Base-by-base conservation (phyloP, 2,888 invertebrate species). In the Tricholauxania praeusta region DNA sequence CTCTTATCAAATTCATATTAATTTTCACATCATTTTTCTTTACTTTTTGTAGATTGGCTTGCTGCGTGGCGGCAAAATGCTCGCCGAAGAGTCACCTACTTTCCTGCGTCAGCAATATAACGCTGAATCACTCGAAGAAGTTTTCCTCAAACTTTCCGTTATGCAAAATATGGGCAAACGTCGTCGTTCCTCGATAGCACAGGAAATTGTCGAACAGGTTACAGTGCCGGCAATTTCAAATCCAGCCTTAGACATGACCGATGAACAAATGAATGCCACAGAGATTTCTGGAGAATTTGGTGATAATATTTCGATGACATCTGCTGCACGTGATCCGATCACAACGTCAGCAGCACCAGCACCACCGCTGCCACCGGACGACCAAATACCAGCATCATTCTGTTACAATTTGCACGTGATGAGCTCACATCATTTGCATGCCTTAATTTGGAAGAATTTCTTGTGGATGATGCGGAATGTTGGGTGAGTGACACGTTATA, bases 231-330 rank as follows among this genome's bases (percentile, higher is more conserved):
- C 90, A 8, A 90, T 92, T 75, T 89, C 91, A 87, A 91, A 92
- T 80, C 91, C 92, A 49, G 90, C 91, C 0, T 87, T 92, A 72
- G 92, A 93, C 79, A 87, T 92, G 62, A 92, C 92, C 80, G 91
- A 92, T 76, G 91, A 92, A 57, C 92, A 92, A 83, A 82, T 80
- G 73, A 88, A 91, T 0, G 91, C 91, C 0, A 10, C 39, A 10
- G 95, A 95, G 85, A 94, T 95, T 79, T 94, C 94, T 19, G 95
- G 95, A 5, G 95, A 95, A 85, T 95, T 95, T 77, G 95, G 95
- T 60, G 95, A 95, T 85, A 95, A 94, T 81, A 91, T 94, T 3
- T 94, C 94, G 5, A 91, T 94, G 89, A 91, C 92, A 70, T 93
- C 93, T 81, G 91, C 91, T 75, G 91, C 91, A 12, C 89, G 91